These are phyloP conservation scores for Garrulus glandarius DNA, from an alignment of 2,797 vertebrate genomes.

Conservation along the genomic window DNA sequence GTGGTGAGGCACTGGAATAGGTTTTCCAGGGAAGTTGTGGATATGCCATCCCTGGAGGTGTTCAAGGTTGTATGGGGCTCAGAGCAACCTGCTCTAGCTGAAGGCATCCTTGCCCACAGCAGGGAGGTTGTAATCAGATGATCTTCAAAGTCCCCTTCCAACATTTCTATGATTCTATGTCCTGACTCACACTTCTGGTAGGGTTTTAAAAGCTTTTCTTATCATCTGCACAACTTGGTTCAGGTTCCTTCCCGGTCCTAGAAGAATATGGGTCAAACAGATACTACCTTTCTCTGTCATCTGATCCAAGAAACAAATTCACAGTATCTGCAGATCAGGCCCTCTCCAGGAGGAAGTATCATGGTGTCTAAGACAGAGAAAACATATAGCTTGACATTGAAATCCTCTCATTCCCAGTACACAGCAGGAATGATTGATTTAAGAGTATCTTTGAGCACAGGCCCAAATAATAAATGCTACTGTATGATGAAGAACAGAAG, in stretches of 20 bases:
- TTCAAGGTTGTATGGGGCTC: neutral
- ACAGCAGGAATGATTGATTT: neutral
- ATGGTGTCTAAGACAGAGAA: neutral
- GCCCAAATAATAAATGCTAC: neutral
- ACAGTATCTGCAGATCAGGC: neutral
- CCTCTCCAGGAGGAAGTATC: neutral
- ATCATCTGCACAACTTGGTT: neutral
- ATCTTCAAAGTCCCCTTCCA: neutral
- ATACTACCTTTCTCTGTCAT: neutral
- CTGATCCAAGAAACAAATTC: neutral
- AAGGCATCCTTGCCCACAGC: neutral
- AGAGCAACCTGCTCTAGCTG: neutral
- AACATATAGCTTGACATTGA: neutral
- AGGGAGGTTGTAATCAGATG: neutral
- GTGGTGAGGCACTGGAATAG: neutral
- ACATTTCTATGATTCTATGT: neutral
- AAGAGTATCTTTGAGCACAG: neutral
- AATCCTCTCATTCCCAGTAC: neutral
- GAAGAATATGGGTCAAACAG: neutral
- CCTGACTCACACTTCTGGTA: neutral
- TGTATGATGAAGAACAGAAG: neutral
- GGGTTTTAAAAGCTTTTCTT: neutral
- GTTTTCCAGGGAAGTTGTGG: neutral
- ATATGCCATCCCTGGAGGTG: neutral
- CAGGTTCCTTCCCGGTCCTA: neutral